A percentile compares a stretch with the other conserved stretches of the same genome.
phyloP scores from a whole-genome alignment of 2,888 invertebrate species.

The Nomada ferruginata region DNA sequence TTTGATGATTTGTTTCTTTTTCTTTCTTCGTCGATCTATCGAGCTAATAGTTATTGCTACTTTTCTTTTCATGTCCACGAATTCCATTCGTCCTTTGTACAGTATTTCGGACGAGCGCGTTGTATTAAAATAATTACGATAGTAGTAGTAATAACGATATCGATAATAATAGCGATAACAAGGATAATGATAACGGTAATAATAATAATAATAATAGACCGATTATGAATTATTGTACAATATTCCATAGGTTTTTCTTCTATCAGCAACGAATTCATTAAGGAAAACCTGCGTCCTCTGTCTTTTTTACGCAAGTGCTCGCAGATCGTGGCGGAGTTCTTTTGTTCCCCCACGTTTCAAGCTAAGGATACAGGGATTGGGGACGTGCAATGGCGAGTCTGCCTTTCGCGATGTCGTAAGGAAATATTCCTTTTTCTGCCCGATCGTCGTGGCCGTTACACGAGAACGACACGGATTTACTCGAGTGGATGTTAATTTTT shows the following conservation, averaged over 20 bases:
- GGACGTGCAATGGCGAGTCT: neutral
- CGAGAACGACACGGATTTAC: neutral
- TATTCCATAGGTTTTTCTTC: conserved; percentile 26
- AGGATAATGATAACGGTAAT: too few species aligned
- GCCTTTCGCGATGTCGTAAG: conserved; percentile 6
- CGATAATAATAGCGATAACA: too few species aligned
- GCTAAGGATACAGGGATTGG: neutral
- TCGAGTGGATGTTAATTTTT: neutral
- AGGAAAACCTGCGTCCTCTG: conserved; percentile 2
- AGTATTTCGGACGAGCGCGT: conserved; percentile 11
- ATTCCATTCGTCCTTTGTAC: conserved; percentile 8
- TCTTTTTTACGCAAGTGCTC: conserved; percentile 1
- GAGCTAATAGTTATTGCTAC: neutral
- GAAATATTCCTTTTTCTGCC: conserved; percentile 2
- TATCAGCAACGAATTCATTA: conserved; percentile 13
- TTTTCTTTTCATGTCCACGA: neutral
- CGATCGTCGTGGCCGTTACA: neutral
- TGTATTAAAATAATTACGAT: neutral
- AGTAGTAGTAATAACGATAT: neutral
- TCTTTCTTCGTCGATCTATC: neutral
- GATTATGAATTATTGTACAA: conserved; percentile 8
- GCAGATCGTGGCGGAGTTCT: neutral
- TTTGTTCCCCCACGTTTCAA: neutral
- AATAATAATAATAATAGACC: neutral
- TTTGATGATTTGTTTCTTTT: neutral